These are phyloP conservation scores for Bergia sp. DNA, from an alignment of 92 coral and sea anemone genomes.

Conservation along the genomic window DNA sequence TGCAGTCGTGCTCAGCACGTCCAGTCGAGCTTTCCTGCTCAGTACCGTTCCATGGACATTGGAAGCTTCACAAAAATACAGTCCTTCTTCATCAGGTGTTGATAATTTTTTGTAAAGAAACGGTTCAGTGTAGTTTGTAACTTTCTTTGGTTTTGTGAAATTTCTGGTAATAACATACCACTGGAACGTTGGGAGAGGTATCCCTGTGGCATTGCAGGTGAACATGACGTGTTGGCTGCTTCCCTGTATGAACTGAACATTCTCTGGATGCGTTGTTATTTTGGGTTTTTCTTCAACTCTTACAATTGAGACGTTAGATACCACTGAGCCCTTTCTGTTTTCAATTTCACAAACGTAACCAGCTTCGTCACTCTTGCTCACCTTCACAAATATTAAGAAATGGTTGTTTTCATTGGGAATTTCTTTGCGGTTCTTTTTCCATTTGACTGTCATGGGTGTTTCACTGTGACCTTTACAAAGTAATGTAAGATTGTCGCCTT, in stretches of 20 bases:
- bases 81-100: conserved; percentile 33
- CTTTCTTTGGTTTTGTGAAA: background rate
- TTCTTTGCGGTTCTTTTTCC: conserved; percentile 53
- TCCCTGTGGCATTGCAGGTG: conserved; percentile 63
- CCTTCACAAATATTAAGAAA: conserved; percentile 23
- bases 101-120: background rate
- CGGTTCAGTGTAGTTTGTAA: conserved; percentile 13
- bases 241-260: conserved; percentile 28
- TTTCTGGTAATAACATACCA: conserved; percentile 49
- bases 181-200: conserved; percentile 56
- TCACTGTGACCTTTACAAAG: conserved; percentile 57
- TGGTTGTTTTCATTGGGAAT: conserved; percentile 35
- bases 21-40: conserved; percentile 49
- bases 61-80: conserved; percentile 52
- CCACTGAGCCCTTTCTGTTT: conserved; percentile 55
- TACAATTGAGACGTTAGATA: conserved; percentile 65
- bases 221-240: conserved; percentile 44
- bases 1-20: conserved; percentile 32
- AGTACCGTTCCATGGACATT: conserved; percentile 30
- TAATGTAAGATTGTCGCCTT: conserved; percentile 40
- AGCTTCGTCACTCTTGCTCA: conserved; percentile 51
- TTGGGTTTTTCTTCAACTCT: conserved; percentile 54
- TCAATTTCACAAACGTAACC: conserved; percentile 57
- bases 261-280: conserved; percentile 59
- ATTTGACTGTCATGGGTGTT: conserved; percentile 36